Percentiles rank a stretch among this genome's conserved stretches.
Evolutionary conservation across 2,113 vertebrate genomes (phyloP).

Genomic region (Lynx canadensis): DNA sequence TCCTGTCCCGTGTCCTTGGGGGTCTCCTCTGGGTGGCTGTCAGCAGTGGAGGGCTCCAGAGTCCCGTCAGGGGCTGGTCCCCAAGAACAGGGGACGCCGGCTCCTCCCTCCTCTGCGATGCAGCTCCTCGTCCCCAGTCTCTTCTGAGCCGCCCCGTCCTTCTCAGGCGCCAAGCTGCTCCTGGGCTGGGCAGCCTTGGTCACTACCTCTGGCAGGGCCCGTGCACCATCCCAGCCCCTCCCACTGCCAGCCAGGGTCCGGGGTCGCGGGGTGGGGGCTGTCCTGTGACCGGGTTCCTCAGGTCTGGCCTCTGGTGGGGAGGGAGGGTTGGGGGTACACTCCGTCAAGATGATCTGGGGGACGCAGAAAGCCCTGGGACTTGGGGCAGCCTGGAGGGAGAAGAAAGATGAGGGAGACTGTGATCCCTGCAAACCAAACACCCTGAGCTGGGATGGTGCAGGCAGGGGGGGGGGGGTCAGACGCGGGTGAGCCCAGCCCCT

Average conservation of each 20-base stretch:
- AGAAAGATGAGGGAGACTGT: neutral
- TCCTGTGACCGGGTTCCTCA: conserved; percentile 7
- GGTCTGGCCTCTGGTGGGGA: conserved; percentile 80
- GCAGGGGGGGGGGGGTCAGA: neutral
- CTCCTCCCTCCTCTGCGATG: neutral
- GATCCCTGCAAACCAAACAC: neutral
- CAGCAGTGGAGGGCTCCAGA: neutral
- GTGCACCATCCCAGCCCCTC: neutral
- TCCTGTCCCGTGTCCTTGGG: neutral
- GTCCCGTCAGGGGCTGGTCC: neutral
- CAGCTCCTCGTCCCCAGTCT: neutral
- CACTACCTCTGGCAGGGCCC: neutral
- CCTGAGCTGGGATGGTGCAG: neutral
- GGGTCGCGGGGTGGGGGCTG: conserved; percentile 11
- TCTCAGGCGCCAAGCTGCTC: neutral
- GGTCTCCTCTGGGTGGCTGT: neutral
- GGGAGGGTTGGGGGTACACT: conserved; percentile 84
- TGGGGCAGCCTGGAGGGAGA: conserved; percentile 64
- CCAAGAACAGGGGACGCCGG: neutral
- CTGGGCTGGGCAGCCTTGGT: neutral
- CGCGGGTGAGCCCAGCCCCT: neutral
- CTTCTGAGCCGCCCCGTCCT: conserved; percentile 53
- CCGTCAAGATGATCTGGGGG: conserved; percentile 91
- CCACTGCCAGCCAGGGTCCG: neutral
- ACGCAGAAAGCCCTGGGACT: conserved; percentile 81